Evolutionary conservation across 2,888 invertebrate species (phyloP).

Genomic region (Sthenelais limicola): DNA sequence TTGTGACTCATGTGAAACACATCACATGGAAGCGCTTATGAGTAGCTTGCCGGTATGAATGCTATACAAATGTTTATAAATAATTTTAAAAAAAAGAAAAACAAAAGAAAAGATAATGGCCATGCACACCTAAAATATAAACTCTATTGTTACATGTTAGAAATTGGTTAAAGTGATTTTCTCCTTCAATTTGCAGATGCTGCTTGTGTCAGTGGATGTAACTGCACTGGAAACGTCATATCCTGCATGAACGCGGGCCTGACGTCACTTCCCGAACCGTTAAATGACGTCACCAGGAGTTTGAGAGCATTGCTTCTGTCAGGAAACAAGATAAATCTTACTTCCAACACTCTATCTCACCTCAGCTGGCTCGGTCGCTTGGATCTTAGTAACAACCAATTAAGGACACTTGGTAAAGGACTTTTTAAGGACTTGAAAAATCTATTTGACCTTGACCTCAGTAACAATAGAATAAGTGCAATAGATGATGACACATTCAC

Average conservation of each 20-base stretch:
- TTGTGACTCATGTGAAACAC: too few species aligned
- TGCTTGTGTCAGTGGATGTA: not conserved
- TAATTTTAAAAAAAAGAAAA: too few species aligned
- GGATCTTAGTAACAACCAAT: constrained; percentile 1
- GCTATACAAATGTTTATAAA: too few species aligned
- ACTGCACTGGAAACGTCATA: constrained; percentile 7
- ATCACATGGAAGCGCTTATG: too few species aligned
- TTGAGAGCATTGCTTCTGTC: constrained; percentile 9
- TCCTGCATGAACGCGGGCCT: not conserved
- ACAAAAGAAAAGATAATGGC: too few species aligned
- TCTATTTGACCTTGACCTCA: constrained; percentile 41
- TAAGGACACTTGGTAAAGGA: not conserved
- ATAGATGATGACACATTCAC: constrained; percentile 19
- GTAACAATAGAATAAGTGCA: constrained; percentile 25
- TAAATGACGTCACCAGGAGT: not conserved
- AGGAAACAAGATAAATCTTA: not conserved
- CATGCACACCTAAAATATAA: too few species aligned
- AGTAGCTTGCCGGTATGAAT: too few species aligned
- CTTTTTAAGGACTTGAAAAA: constrained; percentile 12
- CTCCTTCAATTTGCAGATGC: not conserved
- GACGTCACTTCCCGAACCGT: constrained; percentile 28
- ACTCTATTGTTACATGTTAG: too few species aligned
- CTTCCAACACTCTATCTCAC: not conserved
- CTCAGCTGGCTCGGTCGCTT: not conserved
- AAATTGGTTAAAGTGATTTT: too few species aligned